Conservation (phyloP, 2,113 vertebrate genomes). For the Spea multiplicata region DNA sequence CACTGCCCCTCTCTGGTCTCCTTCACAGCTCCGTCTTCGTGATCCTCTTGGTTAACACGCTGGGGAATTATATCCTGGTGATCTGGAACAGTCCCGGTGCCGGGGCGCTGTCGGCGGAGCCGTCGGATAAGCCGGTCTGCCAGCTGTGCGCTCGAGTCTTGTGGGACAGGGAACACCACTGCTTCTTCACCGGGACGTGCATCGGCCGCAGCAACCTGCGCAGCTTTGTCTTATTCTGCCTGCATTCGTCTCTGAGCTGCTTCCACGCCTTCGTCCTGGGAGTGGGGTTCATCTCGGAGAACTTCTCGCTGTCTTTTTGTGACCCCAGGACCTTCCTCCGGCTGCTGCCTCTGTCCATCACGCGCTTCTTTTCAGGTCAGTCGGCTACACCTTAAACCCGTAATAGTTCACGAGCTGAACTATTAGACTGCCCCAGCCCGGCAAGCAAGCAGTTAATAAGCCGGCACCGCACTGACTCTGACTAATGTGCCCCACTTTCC, state of each 20-base stretch:
- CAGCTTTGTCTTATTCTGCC: slow-evolving; percentile 96
- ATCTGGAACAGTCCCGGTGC: slow-evolving; percentile 81
- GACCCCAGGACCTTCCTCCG: slow-evolving; percentile 92
- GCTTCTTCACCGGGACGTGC: slow-evolving; percentile 98
- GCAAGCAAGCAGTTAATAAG: neutral
- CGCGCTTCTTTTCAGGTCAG: slow-evolving; percentile 96
- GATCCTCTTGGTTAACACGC: slow-evolving; percentile 86
- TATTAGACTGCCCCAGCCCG: neutral
- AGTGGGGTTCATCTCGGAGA: slow-evolving; percentile 87
- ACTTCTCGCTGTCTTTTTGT: slow-evolving; percentile 87
- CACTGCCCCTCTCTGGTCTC: slow-evolving; percentile 66
- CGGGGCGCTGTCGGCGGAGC: slow-evolving; percentile 60
- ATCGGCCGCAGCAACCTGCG: slow-evolving; percentile 95
- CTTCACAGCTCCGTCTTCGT: slow-evolving; percentile 83
- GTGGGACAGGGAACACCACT: slow-evolving; percentile 93
- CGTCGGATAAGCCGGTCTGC: slow-evolving; percentile 85
- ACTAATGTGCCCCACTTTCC: slow-evolving; percentile 40
- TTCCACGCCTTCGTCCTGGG: slow-evolving; percentile 89
- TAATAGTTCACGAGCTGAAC: too few relatives aligned
- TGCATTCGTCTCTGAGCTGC: slow-evolving; percentile 91
- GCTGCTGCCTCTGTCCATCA: slow-evolving; percentile 88
- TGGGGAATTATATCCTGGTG: slow-evolving; percentile 93
- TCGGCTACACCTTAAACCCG: neutral
- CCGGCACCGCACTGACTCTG: slow-evolving; percentile 22
- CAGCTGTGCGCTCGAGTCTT: slow-evolving; percentile 92